Evolutionary conservation across 2,888 invertebrate species (phyloP).

Genomic region (Eupithecia subumbrata): DNA sequence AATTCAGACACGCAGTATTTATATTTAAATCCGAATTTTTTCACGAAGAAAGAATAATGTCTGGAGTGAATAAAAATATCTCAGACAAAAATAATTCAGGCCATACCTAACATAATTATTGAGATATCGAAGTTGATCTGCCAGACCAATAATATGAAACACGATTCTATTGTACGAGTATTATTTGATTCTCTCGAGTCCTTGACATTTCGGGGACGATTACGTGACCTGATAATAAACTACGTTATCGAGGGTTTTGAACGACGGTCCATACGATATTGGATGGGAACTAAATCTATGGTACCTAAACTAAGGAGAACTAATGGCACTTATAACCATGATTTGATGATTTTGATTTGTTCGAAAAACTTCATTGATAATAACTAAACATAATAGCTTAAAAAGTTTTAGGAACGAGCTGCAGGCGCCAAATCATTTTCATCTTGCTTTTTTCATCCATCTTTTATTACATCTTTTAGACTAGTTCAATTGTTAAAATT

Average conservation of each 20-base stretch:
- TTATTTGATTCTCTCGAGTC: constrained; percentile 1
- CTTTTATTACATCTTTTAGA: not conserved
- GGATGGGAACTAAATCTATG: not conserved
- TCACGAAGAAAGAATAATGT: not conserved
- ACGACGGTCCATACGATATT: not conserved
- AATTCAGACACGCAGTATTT: not conserved
- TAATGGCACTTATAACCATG: not conserved
- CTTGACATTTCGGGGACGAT: constrained; percentile 23
- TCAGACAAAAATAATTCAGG: not conserved
- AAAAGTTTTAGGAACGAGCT: not conserved
- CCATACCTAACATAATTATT: constrained; percentile 2
- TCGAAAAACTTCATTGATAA: not conserved
- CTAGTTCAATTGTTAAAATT: too few species aligned
- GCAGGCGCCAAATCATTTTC: not conserved
- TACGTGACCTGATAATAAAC: constrained; percentile 19
- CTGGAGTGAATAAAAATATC: not conserved
- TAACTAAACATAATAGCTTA: not conserved
- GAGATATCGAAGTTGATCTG: not conserved
- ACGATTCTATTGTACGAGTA: constrained; percentile 5
- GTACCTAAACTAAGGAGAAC: not conserved
- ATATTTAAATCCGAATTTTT: not conserved
- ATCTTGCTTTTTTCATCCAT: not conserved
- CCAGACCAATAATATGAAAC: constrained; percentile 11
- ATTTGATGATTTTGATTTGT: not conserved
- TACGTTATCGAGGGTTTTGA: not conserved